Percentiles rank a stretch among this genome's conserved stretches.
phyloP scores from a whole-genome alignment of 2,888 invertebrate species.

The Oscheius sp. region DNA sequence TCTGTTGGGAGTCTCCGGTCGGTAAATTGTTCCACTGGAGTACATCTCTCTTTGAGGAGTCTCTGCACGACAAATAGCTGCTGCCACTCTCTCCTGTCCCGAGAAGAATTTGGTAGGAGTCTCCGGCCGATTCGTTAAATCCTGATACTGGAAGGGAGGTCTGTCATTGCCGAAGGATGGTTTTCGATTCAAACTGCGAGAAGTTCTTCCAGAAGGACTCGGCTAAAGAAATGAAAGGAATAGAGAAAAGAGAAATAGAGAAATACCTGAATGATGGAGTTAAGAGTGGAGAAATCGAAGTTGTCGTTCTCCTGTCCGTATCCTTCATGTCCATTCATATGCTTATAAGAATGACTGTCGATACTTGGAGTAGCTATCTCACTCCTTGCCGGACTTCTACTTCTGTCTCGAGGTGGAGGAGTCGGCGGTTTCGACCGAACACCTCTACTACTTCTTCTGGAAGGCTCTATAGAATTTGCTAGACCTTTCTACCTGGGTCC shows the following conservation, averaged over 20 bases:
- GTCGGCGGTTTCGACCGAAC: conserved; percentile 68
- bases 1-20: conserved; percentile 49
- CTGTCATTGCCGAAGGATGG: conserved; percentile 28
- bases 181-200: conserved; percentile 22
- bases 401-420: conserved; percentile 62
- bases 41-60: conserved; percentile 56
- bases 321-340: conserved; percentile 21
- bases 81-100: conserved; percentile 55
- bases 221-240: conserved; percentile 13
- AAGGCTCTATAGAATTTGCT: background rate
- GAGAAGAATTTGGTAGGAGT: conserved; percentile 39
- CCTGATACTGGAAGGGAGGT: conserved; percentile 29
- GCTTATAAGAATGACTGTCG: conserved; percentile 17
- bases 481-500: background rate
- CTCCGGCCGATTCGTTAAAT: conserved; percentile 32
- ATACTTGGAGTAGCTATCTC: conserved; percentile 34
- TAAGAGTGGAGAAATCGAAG: conserved; percentile 45
- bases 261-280: conserved; percentile 42
- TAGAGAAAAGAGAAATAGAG: background rate
- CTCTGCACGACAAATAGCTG: conserved; percentile 57
- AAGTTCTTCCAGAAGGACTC: conserved; percentile 10
- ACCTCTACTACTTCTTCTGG: conserved; percentile 41
- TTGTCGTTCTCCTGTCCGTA: conserved; percentile 18
- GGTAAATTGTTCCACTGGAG: conserved; percentile 42
- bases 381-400: conserved; percentile 41